Conservation (phyloP, 2,113 vertebrate genomes). For the Ivindomyrus marchei region DNA sequence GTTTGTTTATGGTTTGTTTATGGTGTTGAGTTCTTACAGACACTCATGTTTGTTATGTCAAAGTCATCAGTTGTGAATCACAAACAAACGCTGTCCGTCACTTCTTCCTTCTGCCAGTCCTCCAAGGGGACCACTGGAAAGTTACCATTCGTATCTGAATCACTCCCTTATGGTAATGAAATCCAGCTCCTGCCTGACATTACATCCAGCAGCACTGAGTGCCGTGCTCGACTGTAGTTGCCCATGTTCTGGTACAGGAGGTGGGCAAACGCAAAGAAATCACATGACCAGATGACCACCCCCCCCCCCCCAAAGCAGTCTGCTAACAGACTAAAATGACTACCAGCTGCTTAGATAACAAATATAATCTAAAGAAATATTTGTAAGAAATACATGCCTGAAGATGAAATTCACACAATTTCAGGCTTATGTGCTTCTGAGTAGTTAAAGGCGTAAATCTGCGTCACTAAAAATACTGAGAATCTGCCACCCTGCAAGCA, state of each 20-base stretch:
- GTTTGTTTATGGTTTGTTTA: background rate
- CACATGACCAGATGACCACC: background rate
- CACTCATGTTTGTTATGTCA: background rate
- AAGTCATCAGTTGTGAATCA: background rate
- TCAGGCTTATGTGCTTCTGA: background rate
- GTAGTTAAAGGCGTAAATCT: background rate
- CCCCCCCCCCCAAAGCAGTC: background rate
- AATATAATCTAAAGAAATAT: background rate
- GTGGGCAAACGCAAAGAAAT: background rate
- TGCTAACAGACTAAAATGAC: background rate
- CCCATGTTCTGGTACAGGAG: background rate
- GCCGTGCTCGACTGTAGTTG: no score
- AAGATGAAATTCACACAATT: background rate
- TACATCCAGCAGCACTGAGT: background rate
- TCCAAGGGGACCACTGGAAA: background rate
- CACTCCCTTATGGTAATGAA: background rate
- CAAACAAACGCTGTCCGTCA: background rate
- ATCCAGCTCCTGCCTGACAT: background rate
- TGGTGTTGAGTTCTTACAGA: background rate
- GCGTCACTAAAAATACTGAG: background rate
- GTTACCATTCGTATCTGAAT: background rate
- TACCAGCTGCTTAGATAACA: background rate
- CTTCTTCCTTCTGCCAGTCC: background rate
- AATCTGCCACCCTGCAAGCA: background rate
- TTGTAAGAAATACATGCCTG: background rate